phyloP scores from a whole-genome alignment of 2,888 invertebrate genomes.

The Nemoura dubitans region DNA sequence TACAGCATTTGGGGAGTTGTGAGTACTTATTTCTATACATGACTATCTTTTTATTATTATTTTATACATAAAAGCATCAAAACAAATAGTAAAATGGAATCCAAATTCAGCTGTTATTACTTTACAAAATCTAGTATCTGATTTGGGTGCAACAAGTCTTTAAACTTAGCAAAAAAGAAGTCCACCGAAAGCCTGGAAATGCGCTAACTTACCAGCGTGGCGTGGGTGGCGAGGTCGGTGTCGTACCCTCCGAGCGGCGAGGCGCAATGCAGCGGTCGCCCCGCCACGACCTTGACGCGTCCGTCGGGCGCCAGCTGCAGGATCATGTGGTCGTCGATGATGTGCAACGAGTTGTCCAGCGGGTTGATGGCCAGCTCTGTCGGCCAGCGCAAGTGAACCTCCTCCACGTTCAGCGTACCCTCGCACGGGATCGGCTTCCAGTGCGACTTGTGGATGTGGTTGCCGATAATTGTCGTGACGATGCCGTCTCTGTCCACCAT shows the following conservation, averaged over 20 bases:
- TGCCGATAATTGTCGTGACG: conserved; percentile 90
- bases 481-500: conserved; percentile 93
- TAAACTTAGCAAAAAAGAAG: too few species aligned
- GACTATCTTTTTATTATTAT: too few species aligned
- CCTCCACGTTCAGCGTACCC: conserved; percentile 89
- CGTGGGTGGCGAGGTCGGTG: conserved; percentile 88
- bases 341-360: conserved; percentile 91
- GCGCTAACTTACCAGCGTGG: conserved; percentile 73
- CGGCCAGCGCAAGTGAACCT: conserved; percentile 77
- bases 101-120: too few species aligned
- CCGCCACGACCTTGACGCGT: conserved; percentile 91
- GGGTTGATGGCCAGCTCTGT: conserved; percentile 95
- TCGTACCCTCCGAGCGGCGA: conserved; percentile 82
- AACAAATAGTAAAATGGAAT: too few species aligned
- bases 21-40: too few species aligned
- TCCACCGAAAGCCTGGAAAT: too few species aligned
- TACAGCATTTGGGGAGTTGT: too few species aligned
- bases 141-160: too few species aligned
- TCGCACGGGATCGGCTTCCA: conserved; percentile 95
- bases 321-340: conserved; percentile 96
- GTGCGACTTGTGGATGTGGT: conserved; percentile 91
- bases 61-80: too few species aligned
- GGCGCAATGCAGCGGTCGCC: conserved; percentile 91
- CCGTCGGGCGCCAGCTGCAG: conserved; percentile 91
- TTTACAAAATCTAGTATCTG: too few species aligned